A percentile compares a stretch with the other conserved stretches of the same genome.
Conservation (phyloP, 2,113 vertebrate species). For the Picathartes gymnocephalus region DNA sequence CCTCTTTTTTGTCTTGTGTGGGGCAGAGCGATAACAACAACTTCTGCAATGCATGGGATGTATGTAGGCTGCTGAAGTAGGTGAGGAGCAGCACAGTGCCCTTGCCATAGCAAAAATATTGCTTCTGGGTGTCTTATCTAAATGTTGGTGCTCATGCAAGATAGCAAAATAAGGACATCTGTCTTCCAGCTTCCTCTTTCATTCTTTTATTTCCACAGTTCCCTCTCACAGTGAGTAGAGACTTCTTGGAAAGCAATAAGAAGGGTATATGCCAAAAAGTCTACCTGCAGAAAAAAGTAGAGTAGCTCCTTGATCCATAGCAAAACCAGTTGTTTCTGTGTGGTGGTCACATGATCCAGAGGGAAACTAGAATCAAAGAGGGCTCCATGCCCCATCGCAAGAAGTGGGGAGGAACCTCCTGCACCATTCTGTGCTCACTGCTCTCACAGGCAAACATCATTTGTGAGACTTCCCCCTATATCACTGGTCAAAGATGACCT, state of each 20-base stretch:
- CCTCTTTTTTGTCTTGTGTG: not conserved
- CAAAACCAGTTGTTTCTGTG: not conserved
- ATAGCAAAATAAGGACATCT: not conserved
- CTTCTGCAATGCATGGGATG: not conserved
- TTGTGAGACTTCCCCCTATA: not conserved
- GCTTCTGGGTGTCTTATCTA: not conserved
- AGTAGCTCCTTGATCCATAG: not conserved
- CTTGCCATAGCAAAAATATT: not conserved
- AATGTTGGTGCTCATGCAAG: not conserved
- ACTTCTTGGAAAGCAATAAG: not conserved
- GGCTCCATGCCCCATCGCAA: fast-evolving
- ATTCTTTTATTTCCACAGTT: not conserved
- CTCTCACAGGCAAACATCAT: fast-evolving
- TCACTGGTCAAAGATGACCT: not conserved
- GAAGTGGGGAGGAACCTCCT: not conserved
- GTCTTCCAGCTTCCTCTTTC: not conserved
- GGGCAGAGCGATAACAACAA: not conserved
- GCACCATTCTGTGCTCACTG: not conserved
- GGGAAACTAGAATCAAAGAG: not conserved
- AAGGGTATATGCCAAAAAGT: not conserved
- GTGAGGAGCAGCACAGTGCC: not conserved
- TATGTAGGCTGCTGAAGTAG: not conserved
- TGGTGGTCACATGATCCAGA: not conserved
- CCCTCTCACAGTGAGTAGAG: not conserved
- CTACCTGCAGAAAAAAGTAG: not conserved